Evolutionary conservation across 2,113 vertebrate genomes (phyloP), one percentile per base, ranked within the genome.

Genomic region (Mellivora capensis): DNA sequence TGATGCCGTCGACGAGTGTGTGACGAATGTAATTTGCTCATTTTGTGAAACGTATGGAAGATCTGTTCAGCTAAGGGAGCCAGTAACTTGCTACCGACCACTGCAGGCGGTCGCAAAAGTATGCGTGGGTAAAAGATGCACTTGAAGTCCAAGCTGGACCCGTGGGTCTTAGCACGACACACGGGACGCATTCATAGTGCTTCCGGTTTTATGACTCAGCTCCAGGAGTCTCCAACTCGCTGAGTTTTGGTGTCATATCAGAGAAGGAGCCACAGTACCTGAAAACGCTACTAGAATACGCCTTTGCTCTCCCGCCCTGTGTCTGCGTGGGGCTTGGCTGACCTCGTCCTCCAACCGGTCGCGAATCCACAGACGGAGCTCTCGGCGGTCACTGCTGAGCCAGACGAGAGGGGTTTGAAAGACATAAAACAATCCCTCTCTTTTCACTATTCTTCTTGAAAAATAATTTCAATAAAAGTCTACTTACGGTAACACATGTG

Each of bases 281-380:
- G 87, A 37, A 62, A 49, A 29, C 64, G 12, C 72, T 9, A 5
- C 62, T 25, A 21, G 54, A 57, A 57, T 54, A 21, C 7, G 20
- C 54, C 54, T 21, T 57, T 57, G 18, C 20, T 21, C 54, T 21
- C 67, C 90, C 15, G n/a, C 80, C 14, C 4, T 15, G 12, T 14
- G 4, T 15, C 52, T 4, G 4, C 3, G 7, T 1, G 39, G 42
- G 52, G 67, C 23, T 21, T n/a, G 52, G 18, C n/a, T 44, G 64
- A 44, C 49, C 44, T 20, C 1, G 3, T 25, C 10, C 6, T 13
- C 13, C 49, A 44, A 0, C 29, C 21, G 0, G 3, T 10, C 2
- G 11, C 29, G 18, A 2, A 2, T 3, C 25, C 3, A 6, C 57
- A 8, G 83, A 2, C 3, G 0, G 44, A 27, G 83, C 23, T 1